Evolutionary conservation across 2,888 invertebrate species (phyloP).

Genomic region (Lottia scabra): DNA sequence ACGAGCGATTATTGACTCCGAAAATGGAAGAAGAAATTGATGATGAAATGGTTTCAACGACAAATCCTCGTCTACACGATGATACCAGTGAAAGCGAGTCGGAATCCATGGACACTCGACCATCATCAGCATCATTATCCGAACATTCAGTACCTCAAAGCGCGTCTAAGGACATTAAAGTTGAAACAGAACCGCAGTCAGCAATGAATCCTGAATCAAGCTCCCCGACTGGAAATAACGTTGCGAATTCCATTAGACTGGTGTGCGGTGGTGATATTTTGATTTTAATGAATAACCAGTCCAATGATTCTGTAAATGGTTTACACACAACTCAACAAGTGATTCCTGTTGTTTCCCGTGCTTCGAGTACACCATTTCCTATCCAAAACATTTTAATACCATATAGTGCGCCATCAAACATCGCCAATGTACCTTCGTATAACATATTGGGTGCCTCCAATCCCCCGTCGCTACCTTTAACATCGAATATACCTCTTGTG

Average conservation of each 20-base stretch:
- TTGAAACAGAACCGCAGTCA: not conserved
- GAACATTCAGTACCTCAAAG: not conserved
- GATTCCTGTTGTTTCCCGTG: not conserved
- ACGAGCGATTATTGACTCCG: not conserved
- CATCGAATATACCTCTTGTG: not conserved
- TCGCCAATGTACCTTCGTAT: not conserved
- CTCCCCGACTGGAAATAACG: not conserved
- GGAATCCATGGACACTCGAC: not conserved
- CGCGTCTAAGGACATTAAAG: not conserved
- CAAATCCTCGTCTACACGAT: not conserved
- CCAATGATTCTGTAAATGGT: not conserved
- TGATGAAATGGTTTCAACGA: not conserved
- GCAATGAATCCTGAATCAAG: not conserved
- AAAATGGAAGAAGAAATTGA: not conserved
- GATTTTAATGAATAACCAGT: not conserved
- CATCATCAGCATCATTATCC: not conserved
- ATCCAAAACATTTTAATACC: not conserved
- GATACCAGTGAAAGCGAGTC: not conserved
- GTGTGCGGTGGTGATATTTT: conserved; percentile 1
- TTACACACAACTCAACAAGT: not conserved
- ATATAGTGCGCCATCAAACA: not conserved
- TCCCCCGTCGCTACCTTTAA: not conserved
- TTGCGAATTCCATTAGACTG: not conserved
- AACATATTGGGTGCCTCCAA: not conserved
- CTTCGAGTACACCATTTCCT: not conserved